Base-by-base conservation (phyloP, 2,888 invertebrate genomes). In the Callyntrura sp. region DNA sequence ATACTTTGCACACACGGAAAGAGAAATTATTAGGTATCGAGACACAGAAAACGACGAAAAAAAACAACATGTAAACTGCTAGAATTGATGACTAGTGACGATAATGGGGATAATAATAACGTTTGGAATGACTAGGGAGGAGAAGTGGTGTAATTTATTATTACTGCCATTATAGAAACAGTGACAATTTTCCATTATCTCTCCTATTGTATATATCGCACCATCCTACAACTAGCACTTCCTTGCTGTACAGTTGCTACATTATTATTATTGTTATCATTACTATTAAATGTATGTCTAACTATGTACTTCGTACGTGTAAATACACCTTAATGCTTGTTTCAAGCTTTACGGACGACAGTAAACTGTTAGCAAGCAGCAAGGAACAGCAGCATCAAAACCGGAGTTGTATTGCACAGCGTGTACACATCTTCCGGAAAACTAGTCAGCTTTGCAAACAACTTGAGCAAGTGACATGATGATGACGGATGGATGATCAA, bases 371-470 rank as follows among this genome's bases (percentile, higher is more conserved):
- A 55, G 55, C 84, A 60, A 11, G 60, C 17, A n/a, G n/a, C n/a
- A n/a, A n/a, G n/a, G n/a, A n/a, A n/a, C n/a, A n/a, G n/a, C n/a
- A n/a, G n/a, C n/a, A n/a, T n/a, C 2, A 55, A 68, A 84, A 84
- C 70, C 84, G 57, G 84, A 84, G 55, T 70, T 55, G 55, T 45
- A 25, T 17, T 57, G n/a, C 51, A 14, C n/a, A n/a, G n/a, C n/a
- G n/a, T 35, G 28, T 35, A n/a, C 25, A 43, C 55, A 51, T 43
- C 88, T 88, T 88, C 88, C 88, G 88, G 88, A 84, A 88, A 88
- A 88, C 84, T 84, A 88, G 88, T 88, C 88, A 88, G 76, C 84
- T 60, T 51, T 45, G 83, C 83, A 88, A 88, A 88, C 43, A 55
- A 55, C 11, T 78, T 78, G 55, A 51, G 78, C 25, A 78, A 78